These are phyloP conservation scores for Hipposideros armiger DNA, from an alignment of 2,113 vertebrate species.

Conservation along the genomic window DNA sequence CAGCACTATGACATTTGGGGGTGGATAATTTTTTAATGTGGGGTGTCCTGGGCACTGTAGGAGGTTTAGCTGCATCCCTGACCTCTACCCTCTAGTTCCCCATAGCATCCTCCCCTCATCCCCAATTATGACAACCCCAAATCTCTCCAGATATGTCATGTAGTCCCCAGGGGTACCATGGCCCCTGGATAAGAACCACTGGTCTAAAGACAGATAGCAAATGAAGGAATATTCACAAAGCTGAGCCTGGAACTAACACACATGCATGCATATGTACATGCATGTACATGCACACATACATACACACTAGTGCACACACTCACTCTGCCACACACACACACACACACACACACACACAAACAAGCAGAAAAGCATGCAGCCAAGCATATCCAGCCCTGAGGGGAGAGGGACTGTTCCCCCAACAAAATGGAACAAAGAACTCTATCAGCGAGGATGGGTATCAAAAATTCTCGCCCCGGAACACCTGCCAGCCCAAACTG, in stretches of 20 bases:
- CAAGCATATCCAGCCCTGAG: background rate
- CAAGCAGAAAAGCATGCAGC: background rate
- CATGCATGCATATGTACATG: no score
- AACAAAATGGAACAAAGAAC: background rate
- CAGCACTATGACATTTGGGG: rapidly evolving
- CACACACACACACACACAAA: background rate
- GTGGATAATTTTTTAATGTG: rapidly evolving
- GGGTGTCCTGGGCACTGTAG: rapidly evolving
- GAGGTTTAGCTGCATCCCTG: rapidly evolving
- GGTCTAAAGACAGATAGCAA: background rate
- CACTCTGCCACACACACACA: no score
- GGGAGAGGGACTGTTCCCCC: no score
- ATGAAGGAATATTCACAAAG: rapidly evolving
- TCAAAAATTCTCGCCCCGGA: rapidly evolving
- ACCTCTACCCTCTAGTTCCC: background rate
- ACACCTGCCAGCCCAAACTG: background rate
- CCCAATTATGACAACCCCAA: background rate
- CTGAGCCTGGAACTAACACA: no score
- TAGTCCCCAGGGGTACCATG: background rate
- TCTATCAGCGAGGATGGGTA: background rate
- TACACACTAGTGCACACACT: background rate
- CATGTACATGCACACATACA: background rate
- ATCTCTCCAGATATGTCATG: background rate
- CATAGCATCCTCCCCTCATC: no score
- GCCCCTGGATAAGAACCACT: no score